A percentile compares a stretch with the other conserved stretches of the same genome.
Evolutionary conservation across 2,797 vertebrate species (phyloP).

Genomic region (Tangara arthus): DNA sequence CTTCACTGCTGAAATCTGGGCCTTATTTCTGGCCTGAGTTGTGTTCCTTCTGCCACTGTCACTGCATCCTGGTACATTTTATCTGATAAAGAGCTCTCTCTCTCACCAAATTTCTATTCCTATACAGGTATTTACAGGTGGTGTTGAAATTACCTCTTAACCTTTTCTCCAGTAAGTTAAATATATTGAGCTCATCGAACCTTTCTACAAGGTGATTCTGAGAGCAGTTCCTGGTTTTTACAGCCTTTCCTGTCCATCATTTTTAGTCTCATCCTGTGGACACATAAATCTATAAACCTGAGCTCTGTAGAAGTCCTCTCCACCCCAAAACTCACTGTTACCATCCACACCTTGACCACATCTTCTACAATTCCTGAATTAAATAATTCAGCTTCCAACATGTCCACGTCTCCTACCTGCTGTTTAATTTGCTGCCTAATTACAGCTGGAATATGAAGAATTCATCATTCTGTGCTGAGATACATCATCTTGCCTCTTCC

Average conservation of each 20-base stretch:
- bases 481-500: neutral
- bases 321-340: neutral
- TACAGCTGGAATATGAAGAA: slow-evolving; percentile 38
- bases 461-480: slow-evolving; percentile 7
- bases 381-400: slow-evolving; percentile 3
- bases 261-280: neutral
- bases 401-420: slow-evolving; percentile 19
- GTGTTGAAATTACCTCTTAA: neutral
- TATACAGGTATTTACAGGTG: neutral
- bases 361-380: neutral
- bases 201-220: neutral
- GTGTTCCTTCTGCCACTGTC: neutral
- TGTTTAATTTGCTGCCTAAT: slow-evolving; percentile 46
- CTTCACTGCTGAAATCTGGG: neutral
- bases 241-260: neutral
- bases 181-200: neutral
- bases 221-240: neutral
- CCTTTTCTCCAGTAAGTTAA: neutral
- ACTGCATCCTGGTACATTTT: neutral
- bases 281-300: neutral
- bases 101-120: neutral
- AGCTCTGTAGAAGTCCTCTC: neutral
- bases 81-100: neutral
- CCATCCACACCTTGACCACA: neutral
- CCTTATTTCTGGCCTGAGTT: neutral